A percentile compares a stretch with the other conserved stretches of the same genome.
Conservation (phyloP, 2,888 invertebrate species). For the Cylloceria caligata region DNA sequence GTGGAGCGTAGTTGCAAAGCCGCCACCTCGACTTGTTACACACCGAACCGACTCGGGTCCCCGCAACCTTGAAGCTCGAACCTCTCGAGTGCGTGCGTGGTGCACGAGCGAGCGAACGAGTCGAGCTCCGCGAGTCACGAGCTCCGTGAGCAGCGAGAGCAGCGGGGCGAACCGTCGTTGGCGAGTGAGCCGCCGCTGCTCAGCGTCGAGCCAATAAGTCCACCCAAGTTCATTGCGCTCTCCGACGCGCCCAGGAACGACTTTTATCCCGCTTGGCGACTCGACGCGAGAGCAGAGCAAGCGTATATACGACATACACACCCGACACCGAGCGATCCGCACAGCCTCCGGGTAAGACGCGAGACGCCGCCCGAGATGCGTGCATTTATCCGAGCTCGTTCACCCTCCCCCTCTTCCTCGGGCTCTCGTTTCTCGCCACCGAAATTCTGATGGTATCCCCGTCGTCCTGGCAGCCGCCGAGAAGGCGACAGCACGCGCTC, state of each 20-base stretch:
- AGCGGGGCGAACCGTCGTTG: constrained; percentile 4
- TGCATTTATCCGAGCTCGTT: constrained; percentile 56
- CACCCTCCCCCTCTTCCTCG: not conserved
- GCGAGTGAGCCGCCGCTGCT: constrained; percentile 30
- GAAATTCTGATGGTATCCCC: constrained; percentile 46
- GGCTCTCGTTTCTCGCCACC: constrained; percentile 31
- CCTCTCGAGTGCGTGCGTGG: constrained; percentile 64
- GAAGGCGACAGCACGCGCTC: constrained; percentile 49
- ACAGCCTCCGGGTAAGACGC: constrained; percentile 36
- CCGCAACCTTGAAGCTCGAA: constrained; percentile 66
- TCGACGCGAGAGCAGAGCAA: constrained; percentile 30
- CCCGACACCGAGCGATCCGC: constrained; percentile 18
- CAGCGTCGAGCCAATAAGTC: constrained; percentile 68
- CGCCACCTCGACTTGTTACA: constrained; percentile 19
- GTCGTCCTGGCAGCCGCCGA: constrained; percentile 32
- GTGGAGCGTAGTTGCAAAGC: not conserved
- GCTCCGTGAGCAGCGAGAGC: no score
- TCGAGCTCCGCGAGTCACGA: constrained; percentile 50
- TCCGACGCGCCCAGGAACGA: constrained; percentile 65
- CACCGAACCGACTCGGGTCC: constrained; percentile 59
- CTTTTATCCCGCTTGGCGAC: constrained; percentile 45
- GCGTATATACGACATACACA: not conserved
- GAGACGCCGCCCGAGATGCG: constrained; percentile 61
- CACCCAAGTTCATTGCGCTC: constrained; percentile 76
- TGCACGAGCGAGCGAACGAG: constrained; percentile 35